Evolutionary conservation across 2,113 vertebrate genomes (phyloP).

Genomic region (Aphelocoma coerulescens): DNA sequence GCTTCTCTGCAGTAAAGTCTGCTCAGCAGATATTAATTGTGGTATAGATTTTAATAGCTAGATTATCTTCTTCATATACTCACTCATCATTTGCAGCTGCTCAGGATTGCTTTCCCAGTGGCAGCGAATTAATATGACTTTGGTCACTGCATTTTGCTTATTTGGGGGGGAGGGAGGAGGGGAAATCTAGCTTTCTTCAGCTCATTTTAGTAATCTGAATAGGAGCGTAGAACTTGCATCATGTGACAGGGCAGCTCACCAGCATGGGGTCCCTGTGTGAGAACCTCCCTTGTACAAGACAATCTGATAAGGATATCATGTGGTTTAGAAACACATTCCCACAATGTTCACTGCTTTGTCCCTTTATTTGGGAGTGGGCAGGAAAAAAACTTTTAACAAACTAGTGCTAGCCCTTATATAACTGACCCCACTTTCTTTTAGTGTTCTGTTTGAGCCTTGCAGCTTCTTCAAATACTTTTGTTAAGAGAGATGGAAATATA

Average conservation of each 20-base stretch:
- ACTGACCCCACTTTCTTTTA: conserved; percentile 15
- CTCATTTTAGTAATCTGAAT: conserved; percentile 48
- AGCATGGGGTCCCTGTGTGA: conserved; percentile 60
- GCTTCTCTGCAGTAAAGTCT: not conserved
- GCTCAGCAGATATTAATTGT: not conserved
- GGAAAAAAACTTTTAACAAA: conserved; percentile 5
- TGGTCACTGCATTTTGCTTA: not conserved
- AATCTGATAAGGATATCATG: conserved; percentile 68
- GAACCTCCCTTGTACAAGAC: conserved; percentile 62
- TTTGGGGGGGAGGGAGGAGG: not conserved
- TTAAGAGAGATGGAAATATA: conserved; percentile 41
- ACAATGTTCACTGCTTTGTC: conserved; percentile 57
- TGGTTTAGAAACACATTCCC: conserved; percentile 60
- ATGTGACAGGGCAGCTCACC: conserved; percentile 50
- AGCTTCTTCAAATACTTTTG: conserved; percentile 38
- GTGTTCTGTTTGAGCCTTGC: conserved; percentile 1
- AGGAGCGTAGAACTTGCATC: conserved; percentile 21
- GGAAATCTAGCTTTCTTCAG: not conserved
- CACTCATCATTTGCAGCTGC: not conserved
- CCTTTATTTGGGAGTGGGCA: conserved; percentile 37
- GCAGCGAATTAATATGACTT: not conserved
- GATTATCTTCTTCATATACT: not conserved
- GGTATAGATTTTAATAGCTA: not conserved
- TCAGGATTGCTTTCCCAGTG: not conserved
- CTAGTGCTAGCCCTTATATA: not conserved